Conservation (phyloP, 1,140 invertebrate species). For the Drosophila erecta region DNA sequence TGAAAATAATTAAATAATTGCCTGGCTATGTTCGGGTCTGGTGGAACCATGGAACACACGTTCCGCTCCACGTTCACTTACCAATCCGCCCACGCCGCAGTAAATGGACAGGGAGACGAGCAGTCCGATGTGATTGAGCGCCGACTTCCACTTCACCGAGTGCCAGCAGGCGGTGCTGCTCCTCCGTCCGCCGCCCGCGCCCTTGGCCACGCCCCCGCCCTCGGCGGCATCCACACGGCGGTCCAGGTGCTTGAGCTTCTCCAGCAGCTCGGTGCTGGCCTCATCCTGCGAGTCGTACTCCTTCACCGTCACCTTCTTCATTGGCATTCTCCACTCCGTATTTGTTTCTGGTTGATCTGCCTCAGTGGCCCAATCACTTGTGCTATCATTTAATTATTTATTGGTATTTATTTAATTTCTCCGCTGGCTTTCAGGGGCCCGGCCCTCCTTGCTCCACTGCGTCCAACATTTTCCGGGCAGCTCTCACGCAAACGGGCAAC, state of each 20-base stretch:
- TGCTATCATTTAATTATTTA: neutral
- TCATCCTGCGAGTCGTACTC: conserved; percentile 79
- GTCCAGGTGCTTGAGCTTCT: conserved; percentile 82
- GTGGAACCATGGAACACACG: conserved; percentile 12
- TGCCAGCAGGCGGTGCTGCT: conserved; percentile 64
- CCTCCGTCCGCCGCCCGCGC: conserved; percentile 24
- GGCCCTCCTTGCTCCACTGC: conserved; percentile 15
- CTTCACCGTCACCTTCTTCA: conserved; percentile 49
- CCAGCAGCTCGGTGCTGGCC: conserved; percentile 77
- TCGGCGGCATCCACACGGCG: conserved; percentile 67
- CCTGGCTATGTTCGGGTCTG: conserved; percentile 35
- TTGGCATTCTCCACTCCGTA: conserved; percentile 16
- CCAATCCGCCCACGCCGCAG: conserved; percentile 90
- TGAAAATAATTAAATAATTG: conserved; percentile 46
- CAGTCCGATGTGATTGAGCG: conserved; percentile 89
- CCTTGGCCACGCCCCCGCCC: conserved; percentile 45
- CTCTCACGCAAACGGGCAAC: conserved; percentile 6
- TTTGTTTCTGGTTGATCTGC: neutral
- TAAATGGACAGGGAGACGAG: conserved; percentile 90
- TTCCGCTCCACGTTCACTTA: conserved; percentile 86
- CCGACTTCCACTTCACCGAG: conserved; percentile 85
- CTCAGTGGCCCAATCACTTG: neutral
- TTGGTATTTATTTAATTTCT: neutral
- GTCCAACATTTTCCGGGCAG: conserved; percentile 12
- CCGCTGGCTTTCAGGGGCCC: conserved; percentile 12